These are phyloP conservation scores for Dioctria linearis DNA, from an alignment of 2,888 invertebrate species.

Conservation along the genomic window DNA sequence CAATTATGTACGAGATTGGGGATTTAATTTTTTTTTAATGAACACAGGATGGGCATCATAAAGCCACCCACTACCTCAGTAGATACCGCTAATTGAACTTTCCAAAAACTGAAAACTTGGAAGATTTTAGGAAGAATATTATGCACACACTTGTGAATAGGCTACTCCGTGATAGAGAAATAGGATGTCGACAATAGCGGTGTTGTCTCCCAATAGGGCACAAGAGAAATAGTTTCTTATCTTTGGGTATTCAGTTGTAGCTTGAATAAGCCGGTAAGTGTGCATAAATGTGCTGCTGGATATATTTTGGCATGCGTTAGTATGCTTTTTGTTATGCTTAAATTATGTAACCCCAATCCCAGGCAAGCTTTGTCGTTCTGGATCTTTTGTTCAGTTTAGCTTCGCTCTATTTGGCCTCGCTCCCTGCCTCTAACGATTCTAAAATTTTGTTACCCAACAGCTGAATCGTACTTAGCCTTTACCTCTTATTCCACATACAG, in stretches of 20 bases:
- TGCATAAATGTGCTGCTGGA: constrained; percentile 11
- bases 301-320: constrained; percentile 21
- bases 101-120: constrained; percentile 2
- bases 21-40: too few relatives aligned
- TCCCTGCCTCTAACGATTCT: constrained; percentile 29
- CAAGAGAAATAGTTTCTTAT: constrained; percentile 35
- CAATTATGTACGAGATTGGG: neutral
- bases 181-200: constrained; percentile 14
- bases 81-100: constrained; percentile 15
- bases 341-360: constrained; percentile 50
- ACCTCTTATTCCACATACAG: constrained; percentile 19
- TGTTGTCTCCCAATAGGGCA: constrained; percentile 5
- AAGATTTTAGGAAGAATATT: constrained; percentile 8
- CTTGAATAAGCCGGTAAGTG: constrained; percentile 7
- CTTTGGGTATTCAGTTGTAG: constrained; percentile 50
- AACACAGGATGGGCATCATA: too few relatives aligned
- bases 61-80: too few relatives aligned
- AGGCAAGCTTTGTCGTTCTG: neutral
- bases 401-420: constrained; percentile 12
- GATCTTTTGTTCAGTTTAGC: constrained; percentile 33
- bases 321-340: constrained; percentile 49
- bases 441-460: constrained; percentile 50
- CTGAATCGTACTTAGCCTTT: constrained; percentile 50
- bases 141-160: neutral
- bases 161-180: neutral